Conservation (phyloP, 1,140 invertebrate species). For the Maniola jurtina region DNA sequence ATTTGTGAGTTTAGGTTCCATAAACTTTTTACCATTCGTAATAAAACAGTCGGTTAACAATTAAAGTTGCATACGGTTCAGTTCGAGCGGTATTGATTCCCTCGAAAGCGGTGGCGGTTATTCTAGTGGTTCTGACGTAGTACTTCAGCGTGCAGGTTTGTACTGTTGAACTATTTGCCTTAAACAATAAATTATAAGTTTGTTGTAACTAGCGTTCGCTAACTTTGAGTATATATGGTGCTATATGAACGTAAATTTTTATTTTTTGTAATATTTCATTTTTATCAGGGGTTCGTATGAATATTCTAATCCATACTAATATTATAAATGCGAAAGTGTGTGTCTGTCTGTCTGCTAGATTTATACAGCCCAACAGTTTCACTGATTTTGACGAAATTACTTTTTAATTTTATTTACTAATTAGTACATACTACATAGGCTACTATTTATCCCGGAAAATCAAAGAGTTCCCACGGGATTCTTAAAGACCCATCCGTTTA, state of each 20-base stretch:
- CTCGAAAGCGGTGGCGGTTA: slow-evolving; percentile 10
- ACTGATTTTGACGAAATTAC: too few relatives aligned
- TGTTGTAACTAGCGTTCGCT: background rate
- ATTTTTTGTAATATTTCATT: too few relatives aligned
- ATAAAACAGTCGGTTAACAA: slow-evolving; percentile 28
- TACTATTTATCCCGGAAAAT: too few relatives aligned
- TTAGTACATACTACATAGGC: too few relatives aligned
- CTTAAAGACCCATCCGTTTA: too few relatives aligned
- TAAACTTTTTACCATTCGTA: slow-evolving; percentile 33
- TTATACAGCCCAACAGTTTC: too few relatives aligned
- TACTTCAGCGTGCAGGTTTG: slow-evolving; percentile 1
- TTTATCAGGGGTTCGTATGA: too few relatives aligned
- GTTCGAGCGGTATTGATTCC: slow-evolving; percentile 35
- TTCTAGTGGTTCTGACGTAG: slow-evolving; percentile 1
- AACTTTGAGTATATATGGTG: background rate
- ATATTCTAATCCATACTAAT: too few relatives aligned
- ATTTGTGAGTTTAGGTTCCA: slow-evolving; percentile 53
- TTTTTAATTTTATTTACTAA: too few relatives aligned
- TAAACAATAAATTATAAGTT: slow-evolving; percentile 8
- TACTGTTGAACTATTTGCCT: background rate
- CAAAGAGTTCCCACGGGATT: too few relatives aligned
- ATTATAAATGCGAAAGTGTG: too few relatives aligned
- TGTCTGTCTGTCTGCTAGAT: too few relatives aligned
- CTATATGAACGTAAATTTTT: background rate
- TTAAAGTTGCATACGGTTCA: slow-evolving; percentile 28